Conservation (phyloP, 2,113 vertebrate species). For the Hepsetus odoe region DNA sequence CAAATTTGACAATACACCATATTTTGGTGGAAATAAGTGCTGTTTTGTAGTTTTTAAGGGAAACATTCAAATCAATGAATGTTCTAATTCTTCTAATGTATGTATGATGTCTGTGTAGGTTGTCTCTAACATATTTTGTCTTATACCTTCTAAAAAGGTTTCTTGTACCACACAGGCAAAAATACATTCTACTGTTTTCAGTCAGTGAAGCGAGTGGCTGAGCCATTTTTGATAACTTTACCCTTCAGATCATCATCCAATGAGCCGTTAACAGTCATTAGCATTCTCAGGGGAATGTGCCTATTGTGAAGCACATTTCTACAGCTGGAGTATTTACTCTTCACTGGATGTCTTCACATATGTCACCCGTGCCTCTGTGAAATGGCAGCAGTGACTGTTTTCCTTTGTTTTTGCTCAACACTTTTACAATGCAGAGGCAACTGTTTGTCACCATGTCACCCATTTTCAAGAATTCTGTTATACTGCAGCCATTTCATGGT, state of each 20-base stretch:
- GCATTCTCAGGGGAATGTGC: background rate
- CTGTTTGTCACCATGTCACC: background rate
- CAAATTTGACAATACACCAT: no score
- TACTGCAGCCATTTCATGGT: no score
- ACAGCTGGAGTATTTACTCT: background rate
- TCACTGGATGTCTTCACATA: background rate
- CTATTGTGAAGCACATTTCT: background rate
- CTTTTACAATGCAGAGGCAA: background rate
- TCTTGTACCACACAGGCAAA: background rate
- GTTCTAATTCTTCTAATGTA: background rate
- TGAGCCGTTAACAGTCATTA: background rate
- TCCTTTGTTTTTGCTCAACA: background rate
- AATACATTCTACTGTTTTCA: background rate
- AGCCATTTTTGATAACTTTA: background rate
- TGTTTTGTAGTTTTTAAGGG: no score
- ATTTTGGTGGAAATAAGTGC: no score
- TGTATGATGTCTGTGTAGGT: background rate
- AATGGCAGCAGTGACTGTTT: background rate
- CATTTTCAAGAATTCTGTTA: background rate
- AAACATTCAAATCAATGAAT: no score
- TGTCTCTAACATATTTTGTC: background rate
- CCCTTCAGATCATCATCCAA: slow-evolving; percentile 1
- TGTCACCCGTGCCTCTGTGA: background rate
- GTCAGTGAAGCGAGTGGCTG: background rate
- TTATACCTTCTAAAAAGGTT: background rate